These are phyloP conservation scores for Acanthosepion lycidas DNA, from an alignment of 2,888 invertebrate genomes.

Conservation along the genomic window DNA sequence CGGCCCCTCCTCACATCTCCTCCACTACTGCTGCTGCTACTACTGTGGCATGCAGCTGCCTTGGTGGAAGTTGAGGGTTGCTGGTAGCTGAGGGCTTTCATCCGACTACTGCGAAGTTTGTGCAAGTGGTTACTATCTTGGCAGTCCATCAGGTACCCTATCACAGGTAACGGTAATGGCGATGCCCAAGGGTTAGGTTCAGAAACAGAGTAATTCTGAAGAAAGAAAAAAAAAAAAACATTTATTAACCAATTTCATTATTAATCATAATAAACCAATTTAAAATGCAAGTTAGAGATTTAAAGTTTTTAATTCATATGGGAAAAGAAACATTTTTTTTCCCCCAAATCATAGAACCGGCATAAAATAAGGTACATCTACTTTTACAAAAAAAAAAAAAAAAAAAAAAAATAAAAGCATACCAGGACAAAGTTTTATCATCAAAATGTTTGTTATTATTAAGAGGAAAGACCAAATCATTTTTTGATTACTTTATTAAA, in stretches of 20 bases:
- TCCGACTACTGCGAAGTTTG: conserved; percentile 24
- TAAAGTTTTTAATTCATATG: no score
- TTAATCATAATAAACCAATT: not conserved
- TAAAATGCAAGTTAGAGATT: no score
- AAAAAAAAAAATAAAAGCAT: no score
- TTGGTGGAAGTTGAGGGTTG: not conserved
- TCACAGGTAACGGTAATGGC: conserved; percentile 63
- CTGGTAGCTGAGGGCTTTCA: conserved; percentile 43
- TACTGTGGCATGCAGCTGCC: conserved; percentile 11
- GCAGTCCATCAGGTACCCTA: conserved; percentile 64
- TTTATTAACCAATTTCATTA: not conserved
- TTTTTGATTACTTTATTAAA: no score
- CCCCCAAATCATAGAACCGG: no score
- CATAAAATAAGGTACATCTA: no score
- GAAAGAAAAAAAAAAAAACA: not conserved
- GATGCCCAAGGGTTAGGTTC: conserved; percentile 67
- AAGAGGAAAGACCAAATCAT: no score
- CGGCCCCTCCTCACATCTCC: not conserved
- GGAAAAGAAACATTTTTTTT: no score
- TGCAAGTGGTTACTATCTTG: conserved; percentile 54
- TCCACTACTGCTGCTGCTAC: conserved; percentile 39
- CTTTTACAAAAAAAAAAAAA: no score
- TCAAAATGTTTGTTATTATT: no score
- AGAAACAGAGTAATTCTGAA: conserved; percentile 60
- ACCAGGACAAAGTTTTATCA: no score